A percentile compares a stretch with the other conserved stretches of the same genome.
phyloP scores from a whole-genome alignment of 2,888 invertebrate genomes.

The Cyclophora albipunctata region DNA sequence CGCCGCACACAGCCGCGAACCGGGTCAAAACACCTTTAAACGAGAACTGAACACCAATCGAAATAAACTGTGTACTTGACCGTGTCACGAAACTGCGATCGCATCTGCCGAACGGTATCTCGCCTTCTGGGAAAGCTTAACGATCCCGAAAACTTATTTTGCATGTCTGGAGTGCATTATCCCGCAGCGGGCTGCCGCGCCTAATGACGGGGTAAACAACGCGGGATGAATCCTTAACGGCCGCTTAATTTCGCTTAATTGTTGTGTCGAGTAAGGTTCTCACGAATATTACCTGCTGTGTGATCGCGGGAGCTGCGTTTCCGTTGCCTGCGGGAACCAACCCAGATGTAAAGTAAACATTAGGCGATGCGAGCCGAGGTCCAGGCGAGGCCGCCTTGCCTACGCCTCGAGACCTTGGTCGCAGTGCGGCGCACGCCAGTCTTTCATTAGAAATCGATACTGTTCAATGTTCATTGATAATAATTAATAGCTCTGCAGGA shows the following conservation, averaged over 20 bases:
- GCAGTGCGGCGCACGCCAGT: slow-evolving; percentile 50
- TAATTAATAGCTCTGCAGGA: slow-evolving; percentile 55
- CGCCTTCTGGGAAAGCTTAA: slow-evolving; percentile 70
- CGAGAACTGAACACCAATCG: slow-evolving; percentile 63
- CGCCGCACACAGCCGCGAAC: slow-evolving; percentile 45
- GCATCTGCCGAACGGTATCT: slow-evolving; percentile 71
- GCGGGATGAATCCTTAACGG: slow-evolving; percentile 55
- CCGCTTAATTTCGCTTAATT: slow-evolving; percentile 68
- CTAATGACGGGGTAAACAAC: slow-evolving; percentile 68
- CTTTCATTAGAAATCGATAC: slow-evolving; percentile 64
- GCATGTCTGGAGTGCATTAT: slow-evolving; percentile 69
- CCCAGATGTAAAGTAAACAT: slow-evolving; percentile 54
- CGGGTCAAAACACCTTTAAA: slow-evolving; percentile 73
- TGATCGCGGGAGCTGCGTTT: slow-evolving; percentile 57
- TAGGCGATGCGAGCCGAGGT: slow-evolving; percentile 47
- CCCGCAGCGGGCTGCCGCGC: slow-evolving; percentile 41
- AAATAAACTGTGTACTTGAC: slow-evolving; percentile 67
- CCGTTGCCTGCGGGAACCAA: slow-evolving; percentile 37
- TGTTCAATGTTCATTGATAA: slow-evolving; percentile 51
- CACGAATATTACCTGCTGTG: slow-evolving; percentile 67
- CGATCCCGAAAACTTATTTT: slow-evolving; percentile 64
- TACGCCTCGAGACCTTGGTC: slow-evolving; percentile 35
- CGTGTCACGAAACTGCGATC: slow-evolving; percentile 62
- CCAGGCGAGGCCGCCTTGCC: slow-evolving; percentile 26
- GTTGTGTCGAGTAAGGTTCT: slow-evolving; percentile 59